These are phyloP conservation scores for Caerostris extrusa DNA, from an alignment of 1,140 invertebrate genomes.

Conservation along the genomic window DNA sequence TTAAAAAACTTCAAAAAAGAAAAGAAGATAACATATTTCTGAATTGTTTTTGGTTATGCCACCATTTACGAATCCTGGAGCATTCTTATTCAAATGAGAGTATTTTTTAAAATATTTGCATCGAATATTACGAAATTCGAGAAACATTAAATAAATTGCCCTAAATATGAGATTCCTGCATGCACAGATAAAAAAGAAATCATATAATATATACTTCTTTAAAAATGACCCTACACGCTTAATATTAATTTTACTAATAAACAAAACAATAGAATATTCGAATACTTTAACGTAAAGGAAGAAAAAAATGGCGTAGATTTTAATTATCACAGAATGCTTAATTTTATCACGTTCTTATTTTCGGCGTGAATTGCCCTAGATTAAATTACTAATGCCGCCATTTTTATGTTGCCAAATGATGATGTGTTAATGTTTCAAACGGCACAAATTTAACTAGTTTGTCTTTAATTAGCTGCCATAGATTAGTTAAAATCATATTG, in stretches of 20 bases:
- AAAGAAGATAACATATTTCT: neutral
- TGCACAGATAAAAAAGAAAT: neutral
- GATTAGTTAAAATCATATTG: neutral
- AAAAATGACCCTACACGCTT: constrained; percentile 14
- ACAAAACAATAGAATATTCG: neutral
- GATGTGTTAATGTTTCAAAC: neutral
- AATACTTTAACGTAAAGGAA: neutral
- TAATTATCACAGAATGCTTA: neutral
- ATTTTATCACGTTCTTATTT: neutral
- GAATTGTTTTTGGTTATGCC: neutral
- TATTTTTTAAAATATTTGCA: constrained; percentile 26
- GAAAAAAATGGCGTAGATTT: neutral
- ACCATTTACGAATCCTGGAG: neutral
- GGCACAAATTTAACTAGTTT: neutral
- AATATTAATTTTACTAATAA: neutral
- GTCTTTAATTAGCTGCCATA: neutral
- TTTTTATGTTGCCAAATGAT: neutral
- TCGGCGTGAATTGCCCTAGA: neutral
- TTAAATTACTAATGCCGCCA: neutral
- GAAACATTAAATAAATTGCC: constrained; percentile 42
- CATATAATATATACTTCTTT: neutral
- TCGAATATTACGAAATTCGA: neutral
- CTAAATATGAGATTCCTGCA: neutral
- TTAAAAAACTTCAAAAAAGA: neutral
- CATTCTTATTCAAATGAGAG: constrained; percentile 15